Conservation (phyloP, 2,888 invertebrate genomes). For the Tholera decimalis region DNA sequence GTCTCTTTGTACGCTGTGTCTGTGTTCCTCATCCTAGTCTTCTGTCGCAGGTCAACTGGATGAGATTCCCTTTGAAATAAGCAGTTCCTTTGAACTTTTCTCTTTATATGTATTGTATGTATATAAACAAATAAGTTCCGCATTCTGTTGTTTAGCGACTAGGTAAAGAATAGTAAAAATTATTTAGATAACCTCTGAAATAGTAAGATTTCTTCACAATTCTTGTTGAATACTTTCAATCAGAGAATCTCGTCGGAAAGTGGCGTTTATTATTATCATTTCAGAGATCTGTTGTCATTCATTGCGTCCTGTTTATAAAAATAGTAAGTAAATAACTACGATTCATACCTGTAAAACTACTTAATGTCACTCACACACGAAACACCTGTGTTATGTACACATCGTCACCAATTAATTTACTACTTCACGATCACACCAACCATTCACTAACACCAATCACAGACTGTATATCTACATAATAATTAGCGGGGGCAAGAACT, state of each 20-base stretch:
- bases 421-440: slow-evolving; percentile 66
- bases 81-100: no score
- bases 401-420: slow-evolving; percentile 68
- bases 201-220: not conserved
- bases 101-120: no score
- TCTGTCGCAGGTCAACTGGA: no score
- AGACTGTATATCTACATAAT: slow-evolving; percentile 60
- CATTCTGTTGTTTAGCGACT: not conserved
- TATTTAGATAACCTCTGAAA: slow-evolving; percentile 18
- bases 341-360: slow-evolving; percentile 67
- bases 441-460: slow-evolving; percentile 78
- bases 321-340: not conserved
- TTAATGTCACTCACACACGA: slow-evolving; percentile 58
- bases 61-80: no score
- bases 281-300: slow-evolving; percentile 11
- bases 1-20: no score
- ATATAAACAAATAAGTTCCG: no score
- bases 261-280: slow-evolving; percentile 10
- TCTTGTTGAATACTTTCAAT: not conserved
- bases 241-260: slow-evolving; percentile 4
- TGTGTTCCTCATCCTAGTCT: no score
- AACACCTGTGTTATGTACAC: slow-evolving; percentile 63
- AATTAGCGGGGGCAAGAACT: slow-evolving; percentile 49
- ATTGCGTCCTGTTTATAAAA: slow-evolving; percentile 2
- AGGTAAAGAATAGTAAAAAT: not conserved